Percentiles rank a stretch among this genome's conserved stretches.
Evolutionary conservation across 2,888 invertebrate genomes (phyloP).

Genomic region (Xylocampa areola): DNA sequence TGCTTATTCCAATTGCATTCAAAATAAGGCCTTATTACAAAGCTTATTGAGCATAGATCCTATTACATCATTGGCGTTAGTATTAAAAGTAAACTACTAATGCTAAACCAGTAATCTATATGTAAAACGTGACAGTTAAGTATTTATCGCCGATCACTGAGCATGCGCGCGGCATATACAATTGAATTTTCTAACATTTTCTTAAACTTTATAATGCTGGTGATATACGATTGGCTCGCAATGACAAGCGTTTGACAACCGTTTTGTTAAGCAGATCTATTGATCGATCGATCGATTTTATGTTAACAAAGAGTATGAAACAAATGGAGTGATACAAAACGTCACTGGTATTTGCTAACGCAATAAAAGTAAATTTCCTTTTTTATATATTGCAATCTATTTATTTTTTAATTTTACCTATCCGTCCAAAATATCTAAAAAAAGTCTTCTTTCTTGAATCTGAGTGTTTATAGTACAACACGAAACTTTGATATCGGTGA

Average conservation of each 20-base stretch:
- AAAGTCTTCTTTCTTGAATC: too few species aligned
- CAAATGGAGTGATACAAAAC: neutral
- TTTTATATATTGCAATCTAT: too few species aligned
- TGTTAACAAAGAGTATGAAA: neutral
- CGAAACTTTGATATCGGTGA: too few species aligned
- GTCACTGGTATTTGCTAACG: too few species aligned
- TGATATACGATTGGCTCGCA: conserved; percentile 32
- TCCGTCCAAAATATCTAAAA: too few species aligned
- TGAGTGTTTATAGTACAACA: too few species aligned
- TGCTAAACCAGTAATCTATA: conserved; percentile 44
- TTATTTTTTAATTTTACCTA: too few species aligned
- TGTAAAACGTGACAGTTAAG: conserved; percentile 41
- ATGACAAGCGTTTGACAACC: conserved; percentile 30
- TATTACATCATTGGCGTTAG: conserved; percentile 33
- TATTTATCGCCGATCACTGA: conserved; percentile 43
- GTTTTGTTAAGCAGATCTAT: neutral
- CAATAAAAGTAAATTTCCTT: too few species aligned
- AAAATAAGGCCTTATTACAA: too few species aligned
- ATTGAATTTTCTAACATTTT: conserved; percentile 34
- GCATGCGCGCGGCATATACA: conserved; percentile 32
- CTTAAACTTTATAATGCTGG: conserved; percentile 7
- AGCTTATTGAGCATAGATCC: neutral
- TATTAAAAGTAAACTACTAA: conserved; percentile 33
- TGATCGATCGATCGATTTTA: too few species aligned
- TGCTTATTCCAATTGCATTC: too few species aligned